Conservation (phyloP, 2,113 vertebrate species). For the Leucoraja erinaceus region DNA sequence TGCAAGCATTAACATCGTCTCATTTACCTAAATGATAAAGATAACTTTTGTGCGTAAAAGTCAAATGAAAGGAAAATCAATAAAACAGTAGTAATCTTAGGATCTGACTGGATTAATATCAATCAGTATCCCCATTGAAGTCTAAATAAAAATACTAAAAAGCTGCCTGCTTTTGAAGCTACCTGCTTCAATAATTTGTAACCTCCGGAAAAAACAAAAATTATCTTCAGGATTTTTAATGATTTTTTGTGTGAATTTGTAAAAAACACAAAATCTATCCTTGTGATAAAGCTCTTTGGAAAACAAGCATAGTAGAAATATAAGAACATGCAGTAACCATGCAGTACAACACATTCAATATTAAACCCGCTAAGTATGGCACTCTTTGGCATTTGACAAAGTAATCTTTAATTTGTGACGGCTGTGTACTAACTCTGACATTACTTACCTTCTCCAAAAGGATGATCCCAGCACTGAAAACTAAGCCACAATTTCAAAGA, state of each 20-base stretch:
- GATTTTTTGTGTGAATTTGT: background rate
- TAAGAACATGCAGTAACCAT: background rate
- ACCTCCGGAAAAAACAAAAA: background rate
- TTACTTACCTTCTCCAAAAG: background rate
- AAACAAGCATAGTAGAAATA: background rate
- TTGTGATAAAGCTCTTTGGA: background rate
- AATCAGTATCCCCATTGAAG: background rate
- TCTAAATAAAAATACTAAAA: background rate
- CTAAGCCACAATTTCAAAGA: background rate
- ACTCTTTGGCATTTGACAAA: background rate
- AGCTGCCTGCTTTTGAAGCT: background rate
- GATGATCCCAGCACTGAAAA: background rate
- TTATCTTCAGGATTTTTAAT: background rate
- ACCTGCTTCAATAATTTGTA: background rate
- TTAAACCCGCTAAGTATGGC: background rate
- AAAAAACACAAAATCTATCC: background rate
- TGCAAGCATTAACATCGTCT: background rate
- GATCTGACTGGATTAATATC: background rate
- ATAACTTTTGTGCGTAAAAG: background rate
- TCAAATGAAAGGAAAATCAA: background rate
- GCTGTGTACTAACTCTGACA: background rate
- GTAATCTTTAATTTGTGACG: background rate
- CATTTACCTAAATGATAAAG: slow-evolving; percentile 5
- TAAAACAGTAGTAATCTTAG: background rate
- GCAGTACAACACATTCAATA: background rate